Evolutionary conservation across 2,113 vertebrate genomes (phyloP).

Genomic region (Probosciger aterrimus): DNA sequence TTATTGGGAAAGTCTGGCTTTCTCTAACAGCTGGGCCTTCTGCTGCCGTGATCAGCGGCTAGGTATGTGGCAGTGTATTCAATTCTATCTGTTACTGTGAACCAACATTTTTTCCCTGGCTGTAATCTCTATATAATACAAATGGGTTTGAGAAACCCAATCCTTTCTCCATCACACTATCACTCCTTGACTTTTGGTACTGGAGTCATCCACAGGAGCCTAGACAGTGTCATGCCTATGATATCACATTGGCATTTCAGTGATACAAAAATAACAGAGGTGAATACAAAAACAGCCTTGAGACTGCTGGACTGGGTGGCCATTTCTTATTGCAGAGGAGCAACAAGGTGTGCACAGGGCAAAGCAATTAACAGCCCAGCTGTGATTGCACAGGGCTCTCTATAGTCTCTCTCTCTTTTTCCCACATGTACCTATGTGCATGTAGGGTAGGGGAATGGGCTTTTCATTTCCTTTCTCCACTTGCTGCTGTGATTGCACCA

Average conservation of each 20-base stretch:
- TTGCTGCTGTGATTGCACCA: not conserved
- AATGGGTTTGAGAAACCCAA: not conserved
- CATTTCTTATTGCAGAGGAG: not conserved
- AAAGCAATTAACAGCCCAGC: conserved; percentile 26
- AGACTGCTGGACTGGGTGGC: not conserved
- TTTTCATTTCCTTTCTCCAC: not conserved
- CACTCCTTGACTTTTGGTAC: not conserved
- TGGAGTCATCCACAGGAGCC: not conserved
- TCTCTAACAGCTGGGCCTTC: not conserved
- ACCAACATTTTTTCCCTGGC: not conserved
- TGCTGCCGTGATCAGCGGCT: not conserved
- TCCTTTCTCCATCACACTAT: not conserved
- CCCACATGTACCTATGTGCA: not conserved
- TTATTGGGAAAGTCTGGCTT: not conserved
- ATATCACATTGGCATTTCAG: not conserved
- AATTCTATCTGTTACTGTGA: not conserved
- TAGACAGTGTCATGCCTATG: accelerated
- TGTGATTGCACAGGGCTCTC: conserved; percentile 3
- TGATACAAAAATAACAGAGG: not conserved
- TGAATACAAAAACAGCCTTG: not conserved
- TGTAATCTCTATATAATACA: not conserved
- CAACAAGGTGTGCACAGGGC: not conserved
- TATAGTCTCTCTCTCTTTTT: not conserved
- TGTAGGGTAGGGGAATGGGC: not conserved
- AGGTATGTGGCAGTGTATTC: not conserved